These are phyloP conservation scores for Rhincodon typus DNA, from an alignment of 2,797 vertebrate species.

Conservation along the genomic window DNA sequence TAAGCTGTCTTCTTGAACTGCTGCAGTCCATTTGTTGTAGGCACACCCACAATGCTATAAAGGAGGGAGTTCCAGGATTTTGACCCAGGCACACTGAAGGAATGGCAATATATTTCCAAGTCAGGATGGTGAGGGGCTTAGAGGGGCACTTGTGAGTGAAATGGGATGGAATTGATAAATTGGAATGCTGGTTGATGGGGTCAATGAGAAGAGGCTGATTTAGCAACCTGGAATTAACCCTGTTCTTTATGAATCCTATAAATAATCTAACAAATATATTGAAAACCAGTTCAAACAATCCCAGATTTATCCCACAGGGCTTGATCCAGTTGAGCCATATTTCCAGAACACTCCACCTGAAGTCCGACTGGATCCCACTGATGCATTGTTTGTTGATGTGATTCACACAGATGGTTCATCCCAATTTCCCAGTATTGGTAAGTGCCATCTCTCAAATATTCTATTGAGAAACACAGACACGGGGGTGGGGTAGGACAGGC, in stretches of 20 bases:
- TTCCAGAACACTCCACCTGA: conserved; percentile 22
- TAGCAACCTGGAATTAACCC: neutral
- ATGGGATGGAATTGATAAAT: neutral
- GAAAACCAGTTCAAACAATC: neutral
- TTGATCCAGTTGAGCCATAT: conserved; percentile 20
- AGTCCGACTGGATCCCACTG: conserved; percentile 33
- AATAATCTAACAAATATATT: neutral
- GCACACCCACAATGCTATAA: neutral
- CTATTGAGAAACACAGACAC: neutral
- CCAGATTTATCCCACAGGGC: neutral
- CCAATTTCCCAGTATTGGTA: neutral
- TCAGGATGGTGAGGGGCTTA: neutral
- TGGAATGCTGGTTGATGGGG: neutral
- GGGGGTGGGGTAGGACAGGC: neutral
- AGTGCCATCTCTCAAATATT: neutral
- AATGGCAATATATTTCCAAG: neutral
- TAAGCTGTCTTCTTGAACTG: neutral
- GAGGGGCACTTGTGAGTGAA: neutral
- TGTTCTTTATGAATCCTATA: neutral
- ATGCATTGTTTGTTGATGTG: conserved; percentile 33
- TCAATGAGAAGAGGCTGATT: neutral
- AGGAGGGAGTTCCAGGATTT: neutral
- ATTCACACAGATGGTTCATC: conserved; percentile 35
- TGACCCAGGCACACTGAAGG: neutral
- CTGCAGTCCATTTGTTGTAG: neutral